Evolutionary conservation across 2,797 vertebrate genomes (phyloP).

Genomic region (Malacoraja senta): DNA sequence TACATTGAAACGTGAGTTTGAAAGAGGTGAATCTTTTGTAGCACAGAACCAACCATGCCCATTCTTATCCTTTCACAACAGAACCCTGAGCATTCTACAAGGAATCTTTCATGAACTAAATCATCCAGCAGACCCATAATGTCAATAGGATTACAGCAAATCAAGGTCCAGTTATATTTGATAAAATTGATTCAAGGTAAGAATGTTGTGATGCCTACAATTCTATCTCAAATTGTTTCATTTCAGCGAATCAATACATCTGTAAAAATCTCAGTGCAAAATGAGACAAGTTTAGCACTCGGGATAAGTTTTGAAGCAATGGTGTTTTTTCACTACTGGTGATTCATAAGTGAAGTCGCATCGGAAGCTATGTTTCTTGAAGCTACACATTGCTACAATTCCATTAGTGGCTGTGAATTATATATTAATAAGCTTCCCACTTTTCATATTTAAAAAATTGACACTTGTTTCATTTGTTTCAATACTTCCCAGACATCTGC

Average conservation of each 20-base stretch:
- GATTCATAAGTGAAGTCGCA: background rate
- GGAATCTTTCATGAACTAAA: background rate
- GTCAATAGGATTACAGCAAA: background rate
- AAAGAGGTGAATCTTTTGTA: background rate
- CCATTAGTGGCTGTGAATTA: background rate
- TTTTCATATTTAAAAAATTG: background rate
- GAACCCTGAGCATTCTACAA: background rate
- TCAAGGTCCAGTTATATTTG: background rate
- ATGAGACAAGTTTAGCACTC: background rate
- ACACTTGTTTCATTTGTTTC: background rate
- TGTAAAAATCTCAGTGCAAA: background rate
- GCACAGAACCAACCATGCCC: background rate
- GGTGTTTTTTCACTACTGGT: background rate
- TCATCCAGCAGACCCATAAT: background rate
- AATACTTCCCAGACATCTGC: too few species aligned
- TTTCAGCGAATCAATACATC: background rate
- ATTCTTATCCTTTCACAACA: background rate
- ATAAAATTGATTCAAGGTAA: background rate
- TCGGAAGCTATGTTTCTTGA: background rate
- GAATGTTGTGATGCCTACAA: background rate
- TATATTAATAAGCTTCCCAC: too few species aligned
- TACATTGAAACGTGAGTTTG: background rate
- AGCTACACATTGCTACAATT: background rate
- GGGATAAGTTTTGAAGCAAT: too few species aligned
- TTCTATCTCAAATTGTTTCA: background rate